These are phyloP conservation scores for Megaceryle alcyon DNA, from an alignment of 2,797 vertebrate species.

Conservation along the genomic window DNA sequence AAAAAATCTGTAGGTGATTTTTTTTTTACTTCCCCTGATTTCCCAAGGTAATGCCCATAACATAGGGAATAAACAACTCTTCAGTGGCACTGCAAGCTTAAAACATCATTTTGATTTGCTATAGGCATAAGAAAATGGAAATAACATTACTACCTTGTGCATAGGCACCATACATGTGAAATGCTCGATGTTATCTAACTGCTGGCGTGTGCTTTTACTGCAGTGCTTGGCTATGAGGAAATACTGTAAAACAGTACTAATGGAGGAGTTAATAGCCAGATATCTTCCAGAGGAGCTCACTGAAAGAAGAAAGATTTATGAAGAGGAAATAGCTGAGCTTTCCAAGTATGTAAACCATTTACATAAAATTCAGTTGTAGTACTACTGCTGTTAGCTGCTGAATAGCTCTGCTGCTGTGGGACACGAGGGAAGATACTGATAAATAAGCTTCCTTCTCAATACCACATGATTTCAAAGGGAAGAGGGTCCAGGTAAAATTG, in stretches of 20 bases:
- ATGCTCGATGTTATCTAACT: neutral
- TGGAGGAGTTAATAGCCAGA: conserved; percentile 83
- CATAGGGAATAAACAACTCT: neutral
- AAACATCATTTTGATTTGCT: neutral
- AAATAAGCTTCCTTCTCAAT: neutral
- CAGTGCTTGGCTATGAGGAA: conserved; percentile 83
- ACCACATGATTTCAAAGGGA: neutral
- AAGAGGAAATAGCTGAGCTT: conserved; percentile 86
- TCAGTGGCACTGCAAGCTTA: neutral
- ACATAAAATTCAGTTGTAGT: neutral
- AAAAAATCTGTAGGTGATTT: neutral
- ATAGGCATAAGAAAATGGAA: neutral
- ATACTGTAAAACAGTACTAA: conserved; percentile 82
- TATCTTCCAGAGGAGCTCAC: conserved; percentile 84
- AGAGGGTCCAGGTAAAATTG: neutral
- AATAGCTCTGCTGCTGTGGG: neutral
- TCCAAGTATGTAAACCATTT: conserved; percentile 81
- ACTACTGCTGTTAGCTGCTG: neutral
- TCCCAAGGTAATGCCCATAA: neutral
- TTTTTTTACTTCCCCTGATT: neutral
- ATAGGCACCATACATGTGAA: neutral
- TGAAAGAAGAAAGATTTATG: conserved; percentile 79
- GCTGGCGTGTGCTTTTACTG: neutral
- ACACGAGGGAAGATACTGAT: neutral
- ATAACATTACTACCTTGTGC: neutral